Base-by-base conservation (phyloP, 2,113 vertebrate species). In the Crotophaga sulcirostris region DNA sequence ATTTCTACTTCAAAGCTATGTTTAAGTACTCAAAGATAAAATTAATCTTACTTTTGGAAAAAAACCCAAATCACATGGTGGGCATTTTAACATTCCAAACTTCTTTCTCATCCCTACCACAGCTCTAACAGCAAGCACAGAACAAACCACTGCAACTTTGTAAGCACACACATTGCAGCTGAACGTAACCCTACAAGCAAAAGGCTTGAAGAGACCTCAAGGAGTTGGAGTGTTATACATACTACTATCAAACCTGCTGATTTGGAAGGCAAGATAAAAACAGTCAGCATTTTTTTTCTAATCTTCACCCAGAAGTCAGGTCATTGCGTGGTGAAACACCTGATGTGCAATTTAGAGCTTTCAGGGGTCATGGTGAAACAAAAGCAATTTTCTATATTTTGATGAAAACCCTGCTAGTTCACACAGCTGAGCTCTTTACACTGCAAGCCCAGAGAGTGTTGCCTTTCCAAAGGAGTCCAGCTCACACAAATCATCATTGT, bases 101-200 rank as follows among this genome's bases (percentile, higher is more conserved):
- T 47, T 45, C 44, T 29, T 68, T 19, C 31, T 54, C 34, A 45
- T 31, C 34, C 47, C 33, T n/a, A 10, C 10, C 28, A 4, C n/a
- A 76, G 62, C 59, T 47, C n/a, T 44, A 45, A 84, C 24, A 89
- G 66, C 21, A 52, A 72, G 19, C 54, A 60, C 0, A 68, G 66
- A 79, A 29, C 21, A 64, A 64, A 42, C 5, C 76, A 45, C 23
- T 34, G 28, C n/a, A 38, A 45, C 1, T 3, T 24, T 3, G 2
- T 7, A 17, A 80, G 40, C 3, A 23, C 45, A 59, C 2, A 59
- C 6, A 11, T 0, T 9, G 17, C 6, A 45, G 20, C 1, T 36
- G n/a, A 66, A 67, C 1, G 6, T 10, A 64, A n/a, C 11, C 45
- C 54, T 38, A 2, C 13, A 51, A 23, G 31, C 10, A 12, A 80